Percentiles rank a stretch among this genome's conserved stretches.
Conservation (phyloP, 2,888 invertebrate species). For the Uropetala carovei region DNA sequence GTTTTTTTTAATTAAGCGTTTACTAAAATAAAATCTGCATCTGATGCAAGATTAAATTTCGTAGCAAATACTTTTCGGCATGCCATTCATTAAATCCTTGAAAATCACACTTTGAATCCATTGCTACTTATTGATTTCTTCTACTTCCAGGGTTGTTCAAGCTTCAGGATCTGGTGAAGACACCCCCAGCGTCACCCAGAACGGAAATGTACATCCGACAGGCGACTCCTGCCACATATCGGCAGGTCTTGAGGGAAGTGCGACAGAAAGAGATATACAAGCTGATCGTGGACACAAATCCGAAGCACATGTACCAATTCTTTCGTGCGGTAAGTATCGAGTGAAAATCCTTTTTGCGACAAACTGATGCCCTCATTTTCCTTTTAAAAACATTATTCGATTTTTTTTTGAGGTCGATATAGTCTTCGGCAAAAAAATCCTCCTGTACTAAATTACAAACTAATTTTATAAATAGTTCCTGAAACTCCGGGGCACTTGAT, state of each 20-base stretch:
- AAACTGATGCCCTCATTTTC: background rate
- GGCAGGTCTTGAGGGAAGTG: conserved; percentile 87
- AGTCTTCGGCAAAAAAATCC: too few relatives aligned
- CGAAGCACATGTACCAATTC: conserved; percentile 87
- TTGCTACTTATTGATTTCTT: background rate
- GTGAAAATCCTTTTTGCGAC: conserved; percentile 66
- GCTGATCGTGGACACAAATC: conserved; percentile 92
- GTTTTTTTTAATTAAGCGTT: too few relatives aligned
- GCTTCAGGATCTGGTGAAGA: conserved; percentile 88
- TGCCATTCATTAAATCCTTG: too few relatives aligned
- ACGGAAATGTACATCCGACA: conserved; percentile 85
- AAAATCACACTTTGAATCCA: too few relatives aligned
- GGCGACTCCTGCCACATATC: conserved; percentile 82
- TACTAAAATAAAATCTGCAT: too few relatives aligned
- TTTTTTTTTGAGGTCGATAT: too few relatives aligned
- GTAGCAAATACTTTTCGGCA: too few relatives aligned
- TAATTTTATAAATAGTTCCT: too few relatives aligned
- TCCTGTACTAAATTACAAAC: too few relatives aligned
- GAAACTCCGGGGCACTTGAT: too few relatives aligned
- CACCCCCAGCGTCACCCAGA: conserved; percentile 80
- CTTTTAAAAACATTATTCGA: background rate
- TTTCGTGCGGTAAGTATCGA: conserved; percentile 88
- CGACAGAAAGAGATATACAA: conserved; percentile 92
- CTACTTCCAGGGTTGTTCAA: conserved; percentile 83
- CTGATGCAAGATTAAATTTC: too few relatives aligned